Base-by-base conservation (phyloP, 2,797 vertebrate species). In the Ctenochaetus hawaiiensis region DNA sequence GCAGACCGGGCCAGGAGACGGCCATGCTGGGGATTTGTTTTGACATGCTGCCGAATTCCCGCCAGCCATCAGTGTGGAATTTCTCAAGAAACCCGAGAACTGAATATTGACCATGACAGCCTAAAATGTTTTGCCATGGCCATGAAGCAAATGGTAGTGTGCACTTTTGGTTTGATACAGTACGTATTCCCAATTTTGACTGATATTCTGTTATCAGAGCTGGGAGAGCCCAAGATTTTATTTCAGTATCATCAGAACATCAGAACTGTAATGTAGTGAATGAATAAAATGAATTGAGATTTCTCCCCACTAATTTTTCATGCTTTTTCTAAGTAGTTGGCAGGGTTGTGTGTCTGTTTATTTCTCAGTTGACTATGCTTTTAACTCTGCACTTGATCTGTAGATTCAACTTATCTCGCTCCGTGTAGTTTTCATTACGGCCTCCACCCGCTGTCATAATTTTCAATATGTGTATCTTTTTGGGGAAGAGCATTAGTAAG, bases 1-100 rank as follows among this genome's bases (percentile, higher is more conserved):
- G 86, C 86, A 88, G 81, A 64, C 51, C 65, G 1, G 69, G 75
- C 84, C 77, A 61, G 69, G 75, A 86, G 83, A 88, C 58, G 59
- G 67, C 74, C 79, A 74, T 58, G 81, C 86, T 39, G 60, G 78
- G 77, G 82, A 92, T 91, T 90, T 78, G 89, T 87, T 93, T 91
- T 88, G 86, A 92, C 90, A 90, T 78, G 78, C 80, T 82, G 83
- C 75, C 53, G 49, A 83, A 88, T 82, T 85, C 82, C 83, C 65
- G 57, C 78, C 44, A 72, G 76, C 81, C 66, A 52, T 80, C 80
- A 89, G 82, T 77, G 77, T 81, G 81, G 74, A 83, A 85, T 88
- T 78, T 83, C 67, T 83, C 68, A 78, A 79, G 67, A 88, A 68
- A 76, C 76, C 66, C 69, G 68, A 81, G 68, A 66, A 73, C 37